Conservation (phyloP, 1,140 invertebrate species). For the Caenorhabditis latens region DNA sequence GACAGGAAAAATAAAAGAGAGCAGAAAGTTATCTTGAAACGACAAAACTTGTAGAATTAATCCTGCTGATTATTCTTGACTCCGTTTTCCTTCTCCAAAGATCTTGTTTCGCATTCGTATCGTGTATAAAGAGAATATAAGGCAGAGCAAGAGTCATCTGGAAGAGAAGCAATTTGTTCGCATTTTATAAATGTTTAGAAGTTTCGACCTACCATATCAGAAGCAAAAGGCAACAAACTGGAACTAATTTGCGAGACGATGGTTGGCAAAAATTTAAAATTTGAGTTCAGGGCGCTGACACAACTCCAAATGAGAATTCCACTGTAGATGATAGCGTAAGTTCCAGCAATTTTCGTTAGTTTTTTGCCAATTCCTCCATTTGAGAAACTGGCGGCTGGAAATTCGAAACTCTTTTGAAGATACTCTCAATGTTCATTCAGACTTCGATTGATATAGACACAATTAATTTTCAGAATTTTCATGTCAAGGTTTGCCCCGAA, state of each 20-base stretch:
- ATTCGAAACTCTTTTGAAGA: not conserved
- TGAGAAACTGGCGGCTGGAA: not conserved
- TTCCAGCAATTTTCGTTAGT: not conserved
- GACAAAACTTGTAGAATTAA: not conserved
- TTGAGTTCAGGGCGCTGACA: not conserved
- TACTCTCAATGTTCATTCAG: too few relatives aligned
- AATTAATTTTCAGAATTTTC: too few relatives aligned
- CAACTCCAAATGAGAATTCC: not conserved
- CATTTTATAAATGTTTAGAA: not conserved
- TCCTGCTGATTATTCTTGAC: not conserved
- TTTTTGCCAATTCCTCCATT: slow-evolving; percentile 3
- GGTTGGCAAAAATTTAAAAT: not conserved
- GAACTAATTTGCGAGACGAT: not conserved
- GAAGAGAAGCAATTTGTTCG: not conserved
- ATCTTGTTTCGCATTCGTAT: not conserved
- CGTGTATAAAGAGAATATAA: slow-evolving; percentile 6
- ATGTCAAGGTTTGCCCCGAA: too few relatives aligned
- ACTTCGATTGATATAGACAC: too few relatives aligned
- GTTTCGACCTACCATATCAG: not conserved
- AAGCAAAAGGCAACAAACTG: not conserved
- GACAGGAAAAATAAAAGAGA: too few relatives aligned
- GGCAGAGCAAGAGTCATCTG: slow-evolving; percentile 21
- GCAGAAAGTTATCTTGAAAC: not conserved
- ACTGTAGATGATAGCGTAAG: slow-evolving; percentile 6
- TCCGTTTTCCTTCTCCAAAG: not conserved